These are phyloP conservation scores for Leuctra nigra DNA, from an alignment of 2,888 invertebrate species.

Conservation along the genomic window DNA sequence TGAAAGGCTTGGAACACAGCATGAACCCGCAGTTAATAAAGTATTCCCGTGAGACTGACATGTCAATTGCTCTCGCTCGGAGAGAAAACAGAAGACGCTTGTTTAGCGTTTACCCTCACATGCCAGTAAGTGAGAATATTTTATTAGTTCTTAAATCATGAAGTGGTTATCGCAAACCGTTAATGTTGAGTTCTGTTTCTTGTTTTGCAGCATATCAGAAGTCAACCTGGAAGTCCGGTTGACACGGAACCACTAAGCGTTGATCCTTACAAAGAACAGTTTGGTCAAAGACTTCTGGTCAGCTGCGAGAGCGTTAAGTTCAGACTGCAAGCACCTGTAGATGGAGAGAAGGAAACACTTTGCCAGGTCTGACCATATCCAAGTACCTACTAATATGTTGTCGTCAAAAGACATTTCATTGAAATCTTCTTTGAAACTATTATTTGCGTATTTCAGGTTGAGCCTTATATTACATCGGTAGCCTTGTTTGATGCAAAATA, in stretches of 20 bases:
- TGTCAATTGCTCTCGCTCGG: slow-evolving; percentile 72
- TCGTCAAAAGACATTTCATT: background rate
- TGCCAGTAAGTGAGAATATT: slow-evolving; percentile 37
- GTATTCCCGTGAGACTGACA: slow-evolving; percentile 86
- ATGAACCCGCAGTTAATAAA: slow-evolving; percentile 88
- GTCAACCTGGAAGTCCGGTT: background rate
- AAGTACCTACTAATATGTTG: background rate
- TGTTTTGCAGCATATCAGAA: slow-evolving; percentile 22
- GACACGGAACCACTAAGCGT: slow-evolving; percentile 18
- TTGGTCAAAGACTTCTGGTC: slow-evolving; percentile 77
- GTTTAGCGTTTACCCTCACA: slow-evolving; percentile 62
- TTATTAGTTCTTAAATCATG: background rate
- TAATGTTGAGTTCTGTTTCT: background rate
- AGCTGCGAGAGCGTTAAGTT: slow-evolving; percentile 79
- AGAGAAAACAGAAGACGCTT: slow-evolving; percentile 73
- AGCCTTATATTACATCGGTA: slow-evolving; percentile 88
- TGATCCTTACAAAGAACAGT: slow-evolving; percentile 63
- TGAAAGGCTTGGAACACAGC: slow-evolving; percentile 83
- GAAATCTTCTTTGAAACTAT: background rate
- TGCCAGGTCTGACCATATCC: slow-evolving; percentile 48
- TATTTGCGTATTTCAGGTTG: slow-evolving; percentile 55
- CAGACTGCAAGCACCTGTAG: slow-evolving; percentile 73
- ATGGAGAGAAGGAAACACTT: slow-evolving; percentile 65
- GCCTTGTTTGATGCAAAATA: slow-evolving; percentile 85
- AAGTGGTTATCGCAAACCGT: background rate